These are phyloP conservation scores for Drosophila orosa DNA, from an alignment of 1,140 invertebrate species.

Conservation along the genomic window DNA sequence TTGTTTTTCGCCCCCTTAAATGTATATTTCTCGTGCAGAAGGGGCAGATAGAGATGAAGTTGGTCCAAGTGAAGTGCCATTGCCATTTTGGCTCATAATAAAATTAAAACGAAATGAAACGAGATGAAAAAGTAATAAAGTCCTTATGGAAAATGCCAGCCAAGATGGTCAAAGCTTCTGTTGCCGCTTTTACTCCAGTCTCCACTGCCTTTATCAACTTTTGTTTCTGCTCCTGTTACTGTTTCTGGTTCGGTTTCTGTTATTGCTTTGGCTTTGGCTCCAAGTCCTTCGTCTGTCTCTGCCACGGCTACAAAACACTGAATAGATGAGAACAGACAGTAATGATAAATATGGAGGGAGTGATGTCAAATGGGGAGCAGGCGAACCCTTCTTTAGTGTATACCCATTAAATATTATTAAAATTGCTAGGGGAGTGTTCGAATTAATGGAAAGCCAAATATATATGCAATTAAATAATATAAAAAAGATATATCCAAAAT, in stretches of 20 bases:
- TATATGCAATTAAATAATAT: neutral
- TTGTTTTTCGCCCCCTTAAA: slow-evolving; percentile 23
- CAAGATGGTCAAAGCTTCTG: slow-evolving; percentile 59
- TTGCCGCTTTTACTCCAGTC: slow-evolving; percentile 11
- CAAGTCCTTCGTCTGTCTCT: slow-evolving; percentile 18
- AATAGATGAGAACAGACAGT: slow-evolving; percentile 47
- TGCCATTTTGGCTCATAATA: slow-evolving; percentile 80
- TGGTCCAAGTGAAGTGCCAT: slow-evolving; percentile 64
- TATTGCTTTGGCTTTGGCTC: slow-evolving; percentile 36
- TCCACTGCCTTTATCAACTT: slow-evolving; percentile 5
- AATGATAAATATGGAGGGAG: slow-evolving; percentile 32
- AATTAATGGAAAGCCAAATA: neutral
- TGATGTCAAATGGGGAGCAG: slow-evolving; percentile 16
- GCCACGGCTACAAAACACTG: slow-evolving; percentile 44
- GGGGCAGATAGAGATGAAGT: slow-evolving; percentile 16
- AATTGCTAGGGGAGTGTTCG: neutral
- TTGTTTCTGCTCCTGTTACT: slow-evolving; percentile 16
- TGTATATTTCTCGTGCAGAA: slow-evolving; percentile 7
- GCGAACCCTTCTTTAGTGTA: slow-evolving; percentile 40
- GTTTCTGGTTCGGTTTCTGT: slow-evolving; percentile 28
- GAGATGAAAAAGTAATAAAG: slow-evolving; percentile 83
- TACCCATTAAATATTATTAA: slow-evolving; percentile 13
- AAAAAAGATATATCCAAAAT: neutral
- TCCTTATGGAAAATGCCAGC: slow-evolving; percentile 78
- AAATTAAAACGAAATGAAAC: slow-evolving; percentile 83